A percentile compares a stretch with the other conserved stretches of the same genome.
phyloP scores from a whole-genome alignment of 2,888 invertebrate genomes.

The Lasioglossum figueresi region DNA sequence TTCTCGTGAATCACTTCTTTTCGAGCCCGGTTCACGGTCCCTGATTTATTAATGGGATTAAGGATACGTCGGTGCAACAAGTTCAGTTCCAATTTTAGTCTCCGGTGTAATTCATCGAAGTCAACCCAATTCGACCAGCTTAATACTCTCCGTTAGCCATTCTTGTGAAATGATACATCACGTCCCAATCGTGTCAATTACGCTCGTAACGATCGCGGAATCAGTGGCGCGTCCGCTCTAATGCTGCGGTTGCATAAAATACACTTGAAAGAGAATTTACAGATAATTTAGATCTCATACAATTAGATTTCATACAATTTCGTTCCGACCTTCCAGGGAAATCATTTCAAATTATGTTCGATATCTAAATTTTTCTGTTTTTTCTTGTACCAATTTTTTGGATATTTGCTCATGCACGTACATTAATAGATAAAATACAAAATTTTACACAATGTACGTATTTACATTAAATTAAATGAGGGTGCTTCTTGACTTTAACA shows the following conservation, averaged over 20 bases:
- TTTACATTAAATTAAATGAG: neutral
- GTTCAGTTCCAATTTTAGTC: neutral
- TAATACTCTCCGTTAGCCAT: slow-evolving; percentile 5
- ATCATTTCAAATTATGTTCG: neutral
- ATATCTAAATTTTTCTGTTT: neutral
- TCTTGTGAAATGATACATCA: neutral
- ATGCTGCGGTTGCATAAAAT: neutral
- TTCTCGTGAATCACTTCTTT: neutral
- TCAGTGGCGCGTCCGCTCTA: neutral
- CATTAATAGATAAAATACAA: no score
- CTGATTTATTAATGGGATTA: neutral
- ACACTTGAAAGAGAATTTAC: neutral
- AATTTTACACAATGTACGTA: neutral
- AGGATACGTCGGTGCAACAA: neutral
- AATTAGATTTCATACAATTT: neutral
- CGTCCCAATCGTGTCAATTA: neutral
- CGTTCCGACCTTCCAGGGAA: neutral
- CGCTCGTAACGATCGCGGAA: neutral
- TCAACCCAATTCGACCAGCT: neutral
- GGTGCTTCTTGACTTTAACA: neutral
- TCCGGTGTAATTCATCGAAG: neutral
- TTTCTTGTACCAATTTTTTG: neutral
- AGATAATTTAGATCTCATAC: neutral
- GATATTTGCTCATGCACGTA: no score
- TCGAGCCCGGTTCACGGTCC: neutral